Base-by-base conservation (phyloP, 2,797 vertebrate genomes). In the Spheniscus humboldti region DNA sequence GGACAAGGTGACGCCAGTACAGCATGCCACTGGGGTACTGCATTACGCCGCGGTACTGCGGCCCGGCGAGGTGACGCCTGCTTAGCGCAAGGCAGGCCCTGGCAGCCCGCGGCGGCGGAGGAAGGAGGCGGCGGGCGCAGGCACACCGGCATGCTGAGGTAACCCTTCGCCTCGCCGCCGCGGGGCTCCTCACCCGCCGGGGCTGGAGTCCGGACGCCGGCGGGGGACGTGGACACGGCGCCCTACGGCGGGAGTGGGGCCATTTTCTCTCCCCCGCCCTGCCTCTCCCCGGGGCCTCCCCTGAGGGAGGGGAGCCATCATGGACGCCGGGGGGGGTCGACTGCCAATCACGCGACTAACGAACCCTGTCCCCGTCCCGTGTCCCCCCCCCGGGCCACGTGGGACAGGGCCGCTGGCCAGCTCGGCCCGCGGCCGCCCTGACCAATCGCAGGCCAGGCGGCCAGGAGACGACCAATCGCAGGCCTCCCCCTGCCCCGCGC, bases 401-500 rank as follows among this genome's bases (percentile, higher is more conserved):
- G 39, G 39, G 39, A 39, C 39, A 39, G 39, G 39, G 39, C 39
- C 39, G 39, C 39, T 39, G 39, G 39, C 39, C 39, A 39, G 39
- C 39, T 39, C 39, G 39, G 39, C 39, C 33, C 28, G 30, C 12
- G 5, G 13, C n/a, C 27, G 7, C 6, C 0, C 45, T n/a, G 67
- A 6, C 92, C 92, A 89, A 91, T 88, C 52, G 47, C 19, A 35
- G 55, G 7, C 3, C 30, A 24, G 37, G 13, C 5, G 0, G 1
- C 3, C 24, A 2, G 4, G 2, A 0, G 2, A 1, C 0, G 6
- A 2, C 92, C 88, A 92, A 92, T 78, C 20, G 24, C 4, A 18
- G 6, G 0, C 28, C 2, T 39, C 0, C 2, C 12, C 4, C 5
- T 18, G 22, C 31, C 1, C 3, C 13, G 3, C 3, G 75, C 45